These are phyloP conservation scores for Ametastegia equiseti DNA, from an alignment of 2,888 invertebrate genomes.

Conservation along the genomic window DNA sequence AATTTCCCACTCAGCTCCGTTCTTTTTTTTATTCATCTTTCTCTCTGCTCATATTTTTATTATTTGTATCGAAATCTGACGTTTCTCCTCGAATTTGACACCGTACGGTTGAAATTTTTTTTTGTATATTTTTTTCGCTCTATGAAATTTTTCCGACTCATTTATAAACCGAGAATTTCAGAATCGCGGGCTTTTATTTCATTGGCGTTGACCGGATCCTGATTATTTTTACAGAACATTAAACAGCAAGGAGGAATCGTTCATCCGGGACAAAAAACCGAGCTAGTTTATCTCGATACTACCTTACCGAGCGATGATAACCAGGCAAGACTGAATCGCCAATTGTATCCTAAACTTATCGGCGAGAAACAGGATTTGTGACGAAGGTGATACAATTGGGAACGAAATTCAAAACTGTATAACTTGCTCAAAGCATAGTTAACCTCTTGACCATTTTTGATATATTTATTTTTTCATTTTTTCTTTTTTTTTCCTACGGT, in stretches of 20 bases:
- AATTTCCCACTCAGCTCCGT: slow-evolving; percentile 43
- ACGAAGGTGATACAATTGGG: not conserved
- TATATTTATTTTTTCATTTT: not conserved
- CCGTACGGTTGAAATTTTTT: no score
- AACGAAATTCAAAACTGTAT: not conserved
- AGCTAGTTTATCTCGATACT: slow-evolving; percentile 69
- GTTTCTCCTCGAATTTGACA: no score
- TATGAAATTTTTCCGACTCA: no score
- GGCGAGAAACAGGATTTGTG: not conserved
- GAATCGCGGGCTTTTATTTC: no score
- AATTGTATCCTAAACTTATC: slow-evolving; percentile 61
- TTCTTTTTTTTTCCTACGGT: not conserved
- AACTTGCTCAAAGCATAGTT: not conserved
- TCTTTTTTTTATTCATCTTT: slow-evolving; percentile 13
- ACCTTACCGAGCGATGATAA: slow-evolving; percentile 56
- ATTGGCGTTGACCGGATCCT: not conserved
- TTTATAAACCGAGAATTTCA: no score
- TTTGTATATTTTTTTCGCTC: no score
- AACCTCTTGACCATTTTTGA: not conserved
- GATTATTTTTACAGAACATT: slow-evolving; percentile 55
- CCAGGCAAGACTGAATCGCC: slow-evolving; percentile 64
- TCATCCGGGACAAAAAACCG: slow-evolving; percentile 64
- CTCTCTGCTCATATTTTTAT: not conserved
- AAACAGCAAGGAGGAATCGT: slow-evolving; percentile 51
- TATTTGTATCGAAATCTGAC: no score